These are phyloP conservation scores for Drosophila testacea DNA, from an alignment of 2,888 invertebrate species.

Conservation along the genomic window DNA sequence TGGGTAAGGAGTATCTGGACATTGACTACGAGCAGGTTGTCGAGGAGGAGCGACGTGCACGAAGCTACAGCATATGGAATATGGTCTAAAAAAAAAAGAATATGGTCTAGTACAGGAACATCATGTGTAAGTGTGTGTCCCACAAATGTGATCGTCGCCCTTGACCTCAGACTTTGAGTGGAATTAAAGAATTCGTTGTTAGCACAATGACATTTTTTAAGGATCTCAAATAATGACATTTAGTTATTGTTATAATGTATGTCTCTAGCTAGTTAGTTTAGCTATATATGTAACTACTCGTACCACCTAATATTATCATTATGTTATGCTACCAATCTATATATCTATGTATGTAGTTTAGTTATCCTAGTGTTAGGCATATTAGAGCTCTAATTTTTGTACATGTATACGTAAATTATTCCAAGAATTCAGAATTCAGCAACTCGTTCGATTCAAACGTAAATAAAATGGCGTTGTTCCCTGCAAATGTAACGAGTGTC, in stretches of 20 bases:
- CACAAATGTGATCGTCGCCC: slow-evolving; percentile 45
- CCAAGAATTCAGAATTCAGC: slow-evolving; percentile 49
- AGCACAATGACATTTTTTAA: slow-evolving; percentile 71
- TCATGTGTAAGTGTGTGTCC: slow-evolving; percentile 23
- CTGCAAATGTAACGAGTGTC: slow-evolving; percentile 30
- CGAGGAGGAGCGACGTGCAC: slow-evolving; percentile 81
- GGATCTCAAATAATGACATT: slow-evolving; percentile 80
- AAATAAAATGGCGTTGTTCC: slow-evolving; percentile 3
- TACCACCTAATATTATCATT: slow-evolving; percentile 19
- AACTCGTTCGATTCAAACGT: slow-evolving; percentile 27
- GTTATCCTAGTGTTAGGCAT: slow-evolving; percentile 61
- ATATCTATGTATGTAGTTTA: slow-evolving; percentile 26
- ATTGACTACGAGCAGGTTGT: slow-evolving; percentile 84
- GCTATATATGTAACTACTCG: background rate
- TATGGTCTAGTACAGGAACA: background rate
- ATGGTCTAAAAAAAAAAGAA: slow-evolving; percentile 64
- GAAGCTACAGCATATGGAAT: slow-evolving; percentile 84
- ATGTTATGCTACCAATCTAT: slow-evolving; percentile 35
- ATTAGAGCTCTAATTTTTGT: slow-evolving; percentile 35
- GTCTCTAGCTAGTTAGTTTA: slow-evolving; percentile 34
- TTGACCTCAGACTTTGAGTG: slow-evolving; percentile 64
- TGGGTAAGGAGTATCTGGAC: slow-evolving; percentile 84
- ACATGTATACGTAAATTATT: slow-evolving; percentile 65
- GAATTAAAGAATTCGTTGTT: slow-evolving; percentile 70
- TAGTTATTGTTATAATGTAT: slow-evolving; percentile 67